Conservation (phyloP, 2,888 invertebrate species). For the Tetrapedia diversipes region DNA sequence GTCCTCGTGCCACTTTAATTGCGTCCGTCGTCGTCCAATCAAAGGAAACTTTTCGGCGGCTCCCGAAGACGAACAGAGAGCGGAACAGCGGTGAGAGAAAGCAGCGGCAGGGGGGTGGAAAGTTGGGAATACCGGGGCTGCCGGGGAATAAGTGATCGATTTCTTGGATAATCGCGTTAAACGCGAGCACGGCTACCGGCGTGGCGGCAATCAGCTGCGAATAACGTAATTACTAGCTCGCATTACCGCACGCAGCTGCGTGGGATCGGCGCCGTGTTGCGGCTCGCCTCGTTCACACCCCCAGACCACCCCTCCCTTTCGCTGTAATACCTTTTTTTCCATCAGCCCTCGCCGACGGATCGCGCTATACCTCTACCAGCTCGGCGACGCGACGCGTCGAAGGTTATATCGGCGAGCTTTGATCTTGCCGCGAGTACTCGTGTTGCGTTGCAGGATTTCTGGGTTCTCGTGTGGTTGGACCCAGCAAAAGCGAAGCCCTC, state of each 20-base stretch:
- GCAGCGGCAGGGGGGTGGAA: too few species aligned
- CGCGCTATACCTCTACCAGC: background rate
- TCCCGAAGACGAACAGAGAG: background rate
- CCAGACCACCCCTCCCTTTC: background rate
- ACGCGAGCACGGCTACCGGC: conserved; percentile 62
- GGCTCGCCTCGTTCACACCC: conserved; percentile 52
- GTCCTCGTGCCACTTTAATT: conserved; percentile 65
- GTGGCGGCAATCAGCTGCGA: conserved; percentile 67
- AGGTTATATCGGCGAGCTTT: conserved; percentile 42
- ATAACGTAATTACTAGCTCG: conserved; percentile 71
- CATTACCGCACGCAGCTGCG: conserved; percentile 65
- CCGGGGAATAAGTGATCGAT: conserved; percentile 70
- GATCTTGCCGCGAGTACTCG: conserved; percentile 48
- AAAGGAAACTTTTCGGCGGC: conserved; percentile 62
- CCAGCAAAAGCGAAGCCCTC: too few species aligned
- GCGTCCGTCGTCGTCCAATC: conserved; percentile 68
- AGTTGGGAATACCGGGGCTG: conserved; percentile 50
- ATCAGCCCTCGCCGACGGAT: conserved; percentile 19
- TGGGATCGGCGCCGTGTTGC: conserved; percentile 44
- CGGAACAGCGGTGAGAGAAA: too few species aligned
- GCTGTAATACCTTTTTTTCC: conserved; percentile 41
- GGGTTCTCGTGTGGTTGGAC: too few species aligned
- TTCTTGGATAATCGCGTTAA: conserved; percentile 72
- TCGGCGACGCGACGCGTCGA: conserved; percentile 18
- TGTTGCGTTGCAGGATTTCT: too few species aligned